Conservation (phyloP, 2,797 vertebrate species). For the Hypotaenidia okinawae region DNA sequence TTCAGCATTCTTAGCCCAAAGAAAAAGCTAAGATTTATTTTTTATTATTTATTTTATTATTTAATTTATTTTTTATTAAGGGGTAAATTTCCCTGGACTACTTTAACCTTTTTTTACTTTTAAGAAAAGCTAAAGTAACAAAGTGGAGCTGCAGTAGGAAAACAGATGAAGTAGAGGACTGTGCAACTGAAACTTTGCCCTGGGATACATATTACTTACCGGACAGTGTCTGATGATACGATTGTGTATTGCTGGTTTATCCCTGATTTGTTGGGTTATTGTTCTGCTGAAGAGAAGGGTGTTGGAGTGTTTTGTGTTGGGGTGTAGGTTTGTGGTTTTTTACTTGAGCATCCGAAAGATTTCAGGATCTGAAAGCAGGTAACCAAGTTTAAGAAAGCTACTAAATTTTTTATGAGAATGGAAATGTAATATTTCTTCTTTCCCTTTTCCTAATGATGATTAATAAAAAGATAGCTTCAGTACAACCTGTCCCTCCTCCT, state of each 20-base stretch:
- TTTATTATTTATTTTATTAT: too few species aligned
- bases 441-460: slow-evolving; percentile 26
- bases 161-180: not conserved
- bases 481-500: slow-evolving; percentile 36
- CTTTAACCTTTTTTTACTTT: too few species aligned
- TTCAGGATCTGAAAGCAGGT: not conserved
- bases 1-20: not conserved
- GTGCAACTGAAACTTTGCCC: not conserved
- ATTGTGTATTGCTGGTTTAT: not conserved
- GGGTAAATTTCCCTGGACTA: not conserved
- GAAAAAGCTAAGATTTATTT: too few species aligned
- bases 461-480: slow-evolving; percentile 37
- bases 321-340: not conserved
- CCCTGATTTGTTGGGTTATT: not conserved
- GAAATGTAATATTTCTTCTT: not conserved
- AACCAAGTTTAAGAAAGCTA: slow-evolving; percentile 2
- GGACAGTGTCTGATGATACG: not conserved
- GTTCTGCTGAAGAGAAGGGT: not conserved
- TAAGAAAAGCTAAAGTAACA: not conserved
- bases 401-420: not conserved
- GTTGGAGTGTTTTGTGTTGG: not conserved
- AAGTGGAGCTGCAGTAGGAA: not conserved
- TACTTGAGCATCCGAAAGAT: not conserved
- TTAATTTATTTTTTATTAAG: not conserved
- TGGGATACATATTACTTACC: not conserved